Evolutionary conservation across 2,797 vertebrate species (phyloP), one percentile per base, ranked within the genome.

Genomic region (Eleutherodactylus coqui): DNA sequence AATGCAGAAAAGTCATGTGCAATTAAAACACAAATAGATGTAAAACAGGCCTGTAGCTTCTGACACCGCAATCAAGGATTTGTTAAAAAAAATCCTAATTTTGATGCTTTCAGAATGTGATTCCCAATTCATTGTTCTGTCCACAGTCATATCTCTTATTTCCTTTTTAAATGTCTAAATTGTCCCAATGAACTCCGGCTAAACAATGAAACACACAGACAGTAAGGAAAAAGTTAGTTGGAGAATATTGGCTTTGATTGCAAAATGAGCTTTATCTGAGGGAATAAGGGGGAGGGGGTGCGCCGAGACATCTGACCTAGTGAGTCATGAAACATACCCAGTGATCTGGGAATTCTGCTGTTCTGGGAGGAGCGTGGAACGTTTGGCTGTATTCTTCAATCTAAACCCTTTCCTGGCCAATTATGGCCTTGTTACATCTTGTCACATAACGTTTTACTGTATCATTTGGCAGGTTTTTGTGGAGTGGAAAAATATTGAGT

Each of bases 321-420:
- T 88, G 88, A 89, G 83, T 85, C 83, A 82, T 86, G 45, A 38
- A 76, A 83, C 41, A 34, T 86, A 84, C 80, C 81, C 77, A 75
- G 58, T n/a, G 67, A 88, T 49, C 70, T 83, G 85, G 82, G 81
- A 80, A 84, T 84, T 84, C 21, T 64, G 29, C 38, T 41, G 27
- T 38, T 34, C 62, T 49, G 62, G 86, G 86, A 87, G 75, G 62
- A 83, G 60, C 19, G 32, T 83, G 53, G 86, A 62, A 58, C 55
- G 1, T 77, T 49, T 51, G 21, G 36, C 70, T 69, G 34, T 43
- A 53, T 82, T 38, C 79, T 69, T 32, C 27, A 19, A 69, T 67
- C 47, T 34, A 58, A 86, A 77, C 85, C 72, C 72, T 79, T 82
- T 70, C 72, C 79, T 69, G 72, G 24, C 72, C 79, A 73, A 29